phyloP scores from a whole-genome alignment of 1,140 invertebrate genomes.

The Lepidurus couesii region DNA sequence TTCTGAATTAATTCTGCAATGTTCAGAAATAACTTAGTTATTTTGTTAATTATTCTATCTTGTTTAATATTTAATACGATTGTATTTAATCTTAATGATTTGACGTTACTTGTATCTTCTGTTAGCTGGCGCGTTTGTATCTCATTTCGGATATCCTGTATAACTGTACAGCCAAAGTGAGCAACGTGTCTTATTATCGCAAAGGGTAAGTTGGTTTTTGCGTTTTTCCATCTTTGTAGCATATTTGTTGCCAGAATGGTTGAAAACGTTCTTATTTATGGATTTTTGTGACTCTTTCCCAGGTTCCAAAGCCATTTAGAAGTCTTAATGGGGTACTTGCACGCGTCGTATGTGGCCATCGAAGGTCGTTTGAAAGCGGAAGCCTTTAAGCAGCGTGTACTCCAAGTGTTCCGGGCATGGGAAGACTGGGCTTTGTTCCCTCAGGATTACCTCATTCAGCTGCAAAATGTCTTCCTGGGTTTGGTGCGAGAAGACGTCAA shows the following conservation, averaged over 20 bases:
- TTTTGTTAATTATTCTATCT: background rate
- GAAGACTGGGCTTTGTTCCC: constrained; percentile 97
- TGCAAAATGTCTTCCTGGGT: constrained; percentile 88
- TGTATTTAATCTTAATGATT: constrained; percentile 14
- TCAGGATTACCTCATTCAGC: constrained; percentile 80
- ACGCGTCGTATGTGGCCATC: constrained; percentile 68
- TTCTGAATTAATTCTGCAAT: too few relatives aligned
- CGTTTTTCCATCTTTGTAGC: background rate
- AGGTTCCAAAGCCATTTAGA: constrained; percentile 81
- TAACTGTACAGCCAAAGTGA: constrained; percentile 92
- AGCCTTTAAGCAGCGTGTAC: constrained; percentile 92
- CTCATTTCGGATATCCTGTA: constrained; percentile 95
- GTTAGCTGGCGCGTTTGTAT: constrained; percentile 82
- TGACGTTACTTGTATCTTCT: constrained; percentile 36
- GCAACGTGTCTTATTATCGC: constrained; percentile 94
- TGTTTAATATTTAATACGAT: constrained; percentile 10
- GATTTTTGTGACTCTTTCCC: constrained; percentile 33
- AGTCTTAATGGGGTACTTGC: constrained; percentile 79
- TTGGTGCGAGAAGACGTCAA: constrained; percentile 22
- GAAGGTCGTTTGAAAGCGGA: constrained; percentile 88
- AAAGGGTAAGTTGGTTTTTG: constrained; percentile 61
- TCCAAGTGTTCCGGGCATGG: constrained; percentile 91
- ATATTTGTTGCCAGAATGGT: constrained; percentile 24
- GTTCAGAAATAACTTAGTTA: too few relatives aligned
- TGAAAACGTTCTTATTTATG: too few relatives aligned